A percentile compares a stretch with the other conserved stretches of the same genome.
phyloP scores from a whole-genome alignment of 2,113 vertebrate species.

The Calypte anna region DNA sequence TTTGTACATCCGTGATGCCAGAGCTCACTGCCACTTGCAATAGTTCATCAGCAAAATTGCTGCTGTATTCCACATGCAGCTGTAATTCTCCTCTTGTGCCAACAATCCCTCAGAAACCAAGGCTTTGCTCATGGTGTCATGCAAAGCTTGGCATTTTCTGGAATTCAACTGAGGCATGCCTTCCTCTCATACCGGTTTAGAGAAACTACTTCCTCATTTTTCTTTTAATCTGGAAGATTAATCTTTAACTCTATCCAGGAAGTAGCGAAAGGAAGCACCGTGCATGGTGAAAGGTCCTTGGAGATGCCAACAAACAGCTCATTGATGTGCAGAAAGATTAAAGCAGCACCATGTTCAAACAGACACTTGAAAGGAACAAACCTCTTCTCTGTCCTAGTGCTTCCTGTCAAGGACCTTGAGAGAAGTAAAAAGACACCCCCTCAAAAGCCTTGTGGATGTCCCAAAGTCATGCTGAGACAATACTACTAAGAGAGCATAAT shows the following conservation, averaged over 20 bases:
- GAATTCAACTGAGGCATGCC: background rate
- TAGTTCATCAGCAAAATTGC: conserved; percentile 3
- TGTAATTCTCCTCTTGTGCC: background rate
- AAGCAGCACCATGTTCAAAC: background rate
- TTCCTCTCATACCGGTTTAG: background rate
- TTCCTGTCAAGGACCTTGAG: background rate
- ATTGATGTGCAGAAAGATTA: background rate
- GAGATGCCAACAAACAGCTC: background rate
- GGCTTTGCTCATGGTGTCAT: background rate
- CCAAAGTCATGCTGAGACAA: background rate
- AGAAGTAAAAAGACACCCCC: background rate
- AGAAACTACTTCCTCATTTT: background rate
- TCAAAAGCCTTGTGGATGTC: background rate
- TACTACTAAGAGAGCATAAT: background rate
- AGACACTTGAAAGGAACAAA: background rate
- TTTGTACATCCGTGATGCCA: background rate
- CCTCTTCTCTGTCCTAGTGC: background rate
- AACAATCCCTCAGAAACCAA: background rate
- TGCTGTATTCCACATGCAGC: background rate
- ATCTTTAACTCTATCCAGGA: background rate
- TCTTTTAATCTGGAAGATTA: background rate
- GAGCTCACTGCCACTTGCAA: background rate
- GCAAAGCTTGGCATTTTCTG: conserved; percentile 9
- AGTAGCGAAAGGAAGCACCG: background rate
- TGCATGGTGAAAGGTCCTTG: background rate